These are phyloP conservation scores for Sebastes iracundus DNA, from an alignment of 2,797 vertebrate genomes.

Conservation along the genomic window DNA sequence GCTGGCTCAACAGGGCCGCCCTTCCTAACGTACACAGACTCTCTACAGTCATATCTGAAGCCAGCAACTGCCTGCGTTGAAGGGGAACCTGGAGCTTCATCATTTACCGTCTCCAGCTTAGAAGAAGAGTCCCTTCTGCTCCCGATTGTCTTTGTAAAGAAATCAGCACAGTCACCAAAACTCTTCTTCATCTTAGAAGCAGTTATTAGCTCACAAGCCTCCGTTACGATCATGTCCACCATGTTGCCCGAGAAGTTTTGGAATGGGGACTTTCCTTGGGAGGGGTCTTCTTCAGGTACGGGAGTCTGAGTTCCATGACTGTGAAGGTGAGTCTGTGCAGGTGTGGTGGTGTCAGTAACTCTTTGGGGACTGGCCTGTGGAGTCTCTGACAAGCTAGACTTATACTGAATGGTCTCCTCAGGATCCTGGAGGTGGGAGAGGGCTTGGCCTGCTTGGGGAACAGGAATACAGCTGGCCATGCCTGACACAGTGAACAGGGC, in stretches of 20 bases:
- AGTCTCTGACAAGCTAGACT: conserved; percentile 50
- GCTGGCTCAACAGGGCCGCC: conserved; percentile 16
- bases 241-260: conserved; percentile 89
- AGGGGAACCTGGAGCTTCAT: conserved; percentile 74
- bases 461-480: conserved; percentile 92
- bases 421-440: conserved; percentile 84
- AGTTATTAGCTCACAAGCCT: conserved; percentile 90
- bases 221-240: conserved; percentile 91
- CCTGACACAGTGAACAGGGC: conserved; percentile 94
- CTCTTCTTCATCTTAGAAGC: conserved; percentile 85
- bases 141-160: conserved; percentile 81
- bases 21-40: conserved; percentile 51
- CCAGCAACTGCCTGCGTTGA: conserved; percentile 74
- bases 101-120: conserved; percentile 67
- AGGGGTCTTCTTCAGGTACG: conserved; percentile 51
- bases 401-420: conserved; percentile 72
- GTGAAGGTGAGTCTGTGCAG: conserved; percentile 52
- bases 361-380: conserved; percentile 67
- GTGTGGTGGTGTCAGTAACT: conserved; percentile 53
- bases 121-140: conserved; percentile 65
- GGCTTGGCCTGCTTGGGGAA: conserved; percentile 91
- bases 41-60: conserved; percentile 56
- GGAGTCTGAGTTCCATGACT: conserved; percentile 54
- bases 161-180: conserved; percentile 85
- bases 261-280: conserved; percentile 67